Evolutionary conservation across 2,113 vertebrate species (phyloP).

Genomic region (Scopus umbretta): DNA sequence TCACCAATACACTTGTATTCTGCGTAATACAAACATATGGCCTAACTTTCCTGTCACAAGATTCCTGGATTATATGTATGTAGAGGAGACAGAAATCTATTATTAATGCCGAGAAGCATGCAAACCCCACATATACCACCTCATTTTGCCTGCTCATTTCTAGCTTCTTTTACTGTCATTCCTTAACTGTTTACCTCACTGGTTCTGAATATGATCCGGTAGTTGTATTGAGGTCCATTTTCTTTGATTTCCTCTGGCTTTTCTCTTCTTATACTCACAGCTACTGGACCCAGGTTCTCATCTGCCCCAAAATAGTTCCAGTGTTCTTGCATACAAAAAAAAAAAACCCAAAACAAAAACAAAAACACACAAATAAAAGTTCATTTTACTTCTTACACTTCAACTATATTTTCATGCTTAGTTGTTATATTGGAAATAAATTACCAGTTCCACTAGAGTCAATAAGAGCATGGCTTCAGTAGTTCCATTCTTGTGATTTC

Average conservation of each 20-base stretch:
- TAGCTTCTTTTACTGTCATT: background rate
- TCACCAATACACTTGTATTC: background rate
- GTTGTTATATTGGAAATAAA: background rate
- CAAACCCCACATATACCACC: background rate
- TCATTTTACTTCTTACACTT: background rate
- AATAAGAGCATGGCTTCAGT: background rate
- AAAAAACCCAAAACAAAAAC: background rate
- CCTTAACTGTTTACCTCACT: constrained; percentile 83
- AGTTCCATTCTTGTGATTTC: background rate
- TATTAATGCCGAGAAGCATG: background rate
- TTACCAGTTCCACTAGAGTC: background rate
- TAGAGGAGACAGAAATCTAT: background rate
- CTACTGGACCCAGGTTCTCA: constrained; percentile 89
- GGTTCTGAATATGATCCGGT: constrained; percentile 92
- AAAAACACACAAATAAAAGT: background rate
- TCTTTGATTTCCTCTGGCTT: constrained; percentile 94
- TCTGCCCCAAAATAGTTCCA: constrained; percentile 97
- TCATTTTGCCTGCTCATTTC: background rate
- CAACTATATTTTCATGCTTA: background rate
- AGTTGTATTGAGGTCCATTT: constrained; percentile 90
- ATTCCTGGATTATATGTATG: background rate
- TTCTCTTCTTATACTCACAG: constrained; percentile 91
- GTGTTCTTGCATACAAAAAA: constrained; percentile 77
- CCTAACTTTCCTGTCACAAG: background rate
- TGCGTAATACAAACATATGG: background rate